Base-by-base conservation (phyloP, 2,113 vertebrate genomes). In the Heptranchias perlo region DNA sequence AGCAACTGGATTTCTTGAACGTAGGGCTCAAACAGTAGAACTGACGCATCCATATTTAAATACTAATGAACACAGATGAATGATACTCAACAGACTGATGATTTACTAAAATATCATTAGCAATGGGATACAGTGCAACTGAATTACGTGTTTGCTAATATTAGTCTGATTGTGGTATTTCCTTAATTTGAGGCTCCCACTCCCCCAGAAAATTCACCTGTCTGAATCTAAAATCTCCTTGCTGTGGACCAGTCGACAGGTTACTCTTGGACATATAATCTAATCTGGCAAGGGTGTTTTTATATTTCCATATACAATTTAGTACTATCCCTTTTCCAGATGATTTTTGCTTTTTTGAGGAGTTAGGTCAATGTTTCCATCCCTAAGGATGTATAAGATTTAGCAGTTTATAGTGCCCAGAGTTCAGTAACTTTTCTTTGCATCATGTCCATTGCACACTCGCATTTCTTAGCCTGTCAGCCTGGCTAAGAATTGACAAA, bases 21-120 rank as follows among this genome's bases (percentile, higher is more conserved):
- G 96, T 97, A 96, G 69, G 96, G 96, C 97, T 97, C 96, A 96
- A 96, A 96, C 95, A 96, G 96, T 94, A 18, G 23, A 95, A 44
- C 64, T 8, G 23, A 31, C 65, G 23, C 65, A 95, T 69, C 64
- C 65, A 95, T 49, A 35, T 95, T 52, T 69, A 95, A 67, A 95
- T 69, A 69, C 94, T 52, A 49, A 89, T 49, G 21, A 89, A 35
- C 69, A 84, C 82, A 44, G 82, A 58, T 91, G 87, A 91, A 91
- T 91, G 87, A 91, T 91, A 91, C 49, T 91, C 87, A 91, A 67
- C 44, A 95, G 93, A 69, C 65, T 73, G 65, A 67, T 13, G 21
- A 67, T 94, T 69, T 69, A 69, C 47, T 95, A 35, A 18, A 95
- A 95, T 69, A 73, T 49, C 64, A 73, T 73, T 49, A 73, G 65